A percentile compares a stretch with the other conserved stretches of the same genome.
These are phyloP conservation scores for Trididemnum clinides DNA, from an alignment of 23 tunicate species.

Conservation along the genomic window DNA sequence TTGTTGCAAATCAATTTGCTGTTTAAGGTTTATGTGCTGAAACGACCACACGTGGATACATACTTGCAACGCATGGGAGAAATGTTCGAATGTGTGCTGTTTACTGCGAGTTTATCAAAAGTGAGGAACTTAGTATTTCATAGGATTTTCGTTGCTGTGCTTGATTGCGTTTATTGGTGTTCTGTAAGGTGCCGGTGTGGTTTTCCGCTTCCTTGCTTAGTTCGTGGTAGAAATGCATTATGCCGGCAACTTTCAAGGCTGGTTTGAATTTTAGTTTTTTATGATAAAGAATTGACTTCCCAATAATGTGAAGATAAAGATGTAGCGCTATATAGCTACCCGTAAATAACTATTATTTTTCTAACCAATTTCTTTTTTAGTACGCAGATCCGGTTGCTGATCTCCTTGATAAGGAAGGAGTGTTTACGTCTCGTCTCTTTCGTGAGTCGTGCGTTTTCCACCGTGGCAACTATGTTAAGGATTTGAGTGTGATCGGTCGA, in stretches of 20 bases:
- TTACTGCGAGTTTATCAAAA: constrained; percentile 96
- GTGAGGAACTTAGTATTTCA: no score
- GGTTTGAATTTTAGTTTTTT: no score
- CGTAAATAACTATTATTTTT: no score
- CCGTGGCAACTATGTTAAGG: constrained; percentile 98
- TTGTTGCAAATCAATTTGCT: background rate
- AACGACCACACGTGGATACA: constrained; percentile 93
- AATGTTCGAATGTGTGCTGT: constrained; percentile 94
- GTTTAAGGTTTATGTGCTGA: constrained; percentile 90
- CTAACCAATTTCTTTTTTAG: constrained; percentile 30
- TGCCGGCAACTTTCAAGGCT: no score
- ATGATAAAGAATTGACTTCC: no score
- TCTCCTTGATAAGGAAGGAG: constrained; percentile 77
- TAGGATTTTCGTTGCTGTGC: no score
- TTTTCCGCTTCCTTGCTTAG: no score
- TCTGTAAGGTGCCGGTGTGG: no score
- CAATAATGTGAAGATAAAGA: no score
- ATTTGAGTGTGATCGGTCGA: constrained; percentile 87
- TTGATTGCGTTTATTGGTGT: no score
- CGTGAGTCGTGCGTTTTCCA: constrained; percentile 99
- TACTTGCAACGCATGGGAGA: constrained; percentile 93
- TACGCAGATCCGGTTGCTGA: constrained; percentile 98
- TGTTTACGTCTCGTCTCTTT: constrained; percentile 84
- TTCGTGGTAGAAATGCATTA: no score
- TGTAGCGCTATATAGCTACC: no score